phyloP scores from a whole-genome alignment of 2,113 vertebrate genomes.

The Tautogolabrus adspersus region DNA sequence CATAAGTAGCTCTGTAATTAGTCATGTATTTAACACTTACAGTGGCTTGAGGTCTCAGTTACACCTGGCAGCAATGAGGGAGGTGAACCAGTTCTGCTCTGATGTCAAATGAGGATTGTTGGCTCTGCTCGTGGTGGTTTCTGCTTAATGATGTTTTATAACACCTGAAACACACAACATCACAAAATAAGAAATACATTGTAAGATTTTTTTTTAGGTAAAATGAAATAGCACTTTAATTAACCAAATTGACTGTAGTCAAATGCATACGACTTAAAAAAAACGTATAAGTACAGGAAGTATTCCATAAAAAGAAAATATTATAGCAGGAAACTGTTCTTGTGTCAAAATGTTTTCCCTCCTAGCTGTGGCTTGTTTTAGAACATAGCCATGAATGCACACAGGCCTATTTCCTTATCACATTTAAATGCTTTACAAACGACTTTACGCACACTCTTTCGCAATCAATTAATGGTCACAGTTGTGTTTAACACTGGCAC shows the following conservation, averaged over 20 bases:
- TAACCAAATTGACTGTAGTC: background rate
- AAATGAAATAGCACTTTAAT: no score
- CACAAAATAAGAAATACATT: background rate
- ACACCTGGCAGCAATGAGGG: constrained; percentile 73
- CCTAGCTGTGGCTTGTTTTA: background rate
- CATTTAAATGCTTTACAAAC: constrained; percentile 42
- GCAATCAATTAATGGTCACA: constrained; percentile 46
- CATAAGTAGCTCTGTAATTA: constrained; percentile 96
- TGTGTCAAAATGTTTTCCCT: background rate
- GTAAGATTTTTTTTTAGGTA: no score
- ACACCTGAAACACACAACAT: background rate
- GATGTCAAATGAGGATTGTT: constrained; percentile 22
- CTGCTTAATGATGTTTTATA: constrained; percentile 13
- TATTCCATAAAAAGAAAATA: no score
- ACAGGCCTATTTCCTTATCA: constrained; percentile 38
- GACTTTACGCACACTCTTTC: constrained; percentile 27
- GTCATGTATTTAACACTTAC: constrained; percentile 95
- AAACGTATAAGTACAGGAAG: background rate
- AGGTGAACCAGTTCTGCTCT: constrained; percentile 33
- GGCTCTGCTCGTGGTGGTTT: constrained; percentile 17
- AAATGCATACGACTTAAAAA: background rate
- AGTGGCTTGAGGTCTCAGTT: constrained; percentile 84
- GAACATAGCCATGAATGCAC: background rate
- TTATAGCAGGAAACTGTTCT: no score
- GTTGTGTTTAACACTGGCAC: constrained; percentile 55